Evolutionary conservation across 2,888 invertebrate genomes (phyloP).

Genomic region (Cheilosia urbana): DNA sequence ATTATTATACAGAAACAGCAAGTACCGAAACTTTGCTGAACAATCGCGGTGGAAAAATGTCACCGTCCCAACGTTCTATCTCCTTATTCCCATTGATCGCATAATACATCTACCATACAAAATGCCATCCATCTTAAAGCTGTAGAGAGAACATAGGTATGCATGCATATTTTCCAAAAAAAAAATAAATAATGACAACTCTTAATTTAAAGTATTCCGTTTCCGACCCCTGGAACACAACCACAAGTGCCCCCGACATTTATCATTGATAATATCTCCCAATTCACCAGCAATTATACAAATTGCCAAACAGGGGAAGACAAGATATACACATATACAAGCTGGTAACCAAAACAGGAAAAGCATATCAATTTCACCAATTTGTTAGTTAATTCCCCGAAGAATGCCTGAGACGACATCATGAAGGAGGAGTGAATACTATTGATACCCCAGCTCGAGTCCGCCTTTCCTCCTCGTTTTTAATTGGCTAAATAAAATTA

Average conservation of each 20-base stretch:
- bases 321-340: not conserved
- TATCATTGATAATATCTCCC: slow-evolving; percentile 44
- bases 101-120: no score
- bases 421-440: slow-evolving; percentile 44
- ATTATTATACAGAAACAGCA: no score
- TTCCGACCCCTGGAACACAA: slow-evolving; percentile 18
- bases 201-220: not conserved
- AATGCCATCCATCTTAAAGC: no score
- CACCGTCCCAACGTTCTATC: no score
- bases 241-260: slow-evolving; percentile 57
- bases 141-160: no score
- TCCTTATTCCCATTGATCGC: no score
- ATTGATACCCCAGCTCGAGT: slow-evolving; percentile 57
- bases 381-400: slow-evolving; percentile 74
- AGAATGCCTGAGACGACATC: slow-evolving; percentile 62
- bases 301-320: slow-evolving; percentile 30
- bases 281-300: slow-evolving; percentile 58
- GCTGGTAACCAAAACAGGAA: slow-evolving; percentile 34
- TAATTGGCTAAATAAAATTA: slow-evolving; percentile 83
- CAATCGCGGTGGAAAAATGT: no score
- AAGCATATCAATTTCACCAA: slow-evolving; percentile 73
- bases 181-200: not conserved
- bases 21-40: no score
- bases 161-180: not conserved
- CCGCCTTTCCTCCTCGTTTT: slow-evolving; percentile 71